A percentile compares a stretch with the other conserved stretches of the same genome.
Evolutionary conservation across 2,797 vertebrate species (phyloP).

Genomic region (Phalloptychus januarius): DNA sequence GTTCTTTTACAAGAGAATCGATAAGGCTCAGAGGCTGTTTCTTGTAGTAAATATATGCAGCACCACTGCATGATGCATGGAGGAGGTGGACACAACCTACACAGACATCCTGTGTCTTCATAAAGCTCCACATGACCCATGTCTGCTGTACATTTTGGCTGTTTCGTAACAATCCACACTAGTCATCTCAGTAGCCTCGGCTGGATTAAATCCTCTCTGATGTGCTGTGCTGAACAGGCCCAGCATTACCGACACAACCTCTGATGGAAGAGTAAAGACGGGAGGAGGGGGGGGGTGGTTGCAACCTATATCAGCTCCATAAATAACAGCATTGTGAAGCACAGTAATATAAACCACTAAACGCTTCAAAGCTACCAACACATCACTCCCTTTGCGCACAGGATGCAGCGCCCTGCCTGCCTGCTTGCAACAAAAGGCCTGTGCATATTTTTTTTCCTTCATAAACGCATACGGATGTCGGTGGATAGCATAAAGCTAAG

Average conservation of each 20-base stretch:
- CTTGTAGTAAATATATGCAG: constrained; percentile 54
- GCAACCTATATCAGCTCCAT: constrained; percentile 37
- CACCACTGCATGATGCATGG: constrained; percentile 56
- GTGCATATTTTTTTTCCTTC: constrained; percentile 41
- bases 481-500: constrained; percentile 68
- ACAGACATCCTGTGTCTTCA: constrained; percentile 43
- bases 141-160: constrained; percentile 62
- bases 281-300: constrained; percentile 8
- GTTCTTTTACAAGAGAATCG: constrained; percentile 24
- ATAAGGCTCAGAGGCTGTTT: constrained; percentile 24
- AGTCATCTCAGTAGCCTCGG: constrained; percentile 38
- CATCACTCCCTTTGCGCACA: constrained; percentile 58
- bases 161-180: constrained; percentile 72
- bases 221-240: constrained; percentile 53
- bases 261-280: constrained; percentile 34
- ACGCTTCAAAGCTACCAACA: constrained; percentile 41
- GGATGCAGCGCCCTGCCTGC: constrained; percentile 65
- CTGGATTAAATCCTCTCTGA: constrained; percentile 62
- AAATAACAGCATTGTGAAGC: constrained; percentile 40
- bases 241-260: constrained; percentile 40
- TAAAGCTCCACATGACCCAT: constrained; percentile 26
- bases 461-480: constrained; percentile 43
- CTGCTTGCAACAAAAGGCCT: constrained; percentile 69
- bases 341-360: constrained; percentile 25
- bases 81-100: constrained; percentile 45